Conservation (phyloP, 2,888 invertebrate genomes). For the Matsumyia berberina region DNA sequence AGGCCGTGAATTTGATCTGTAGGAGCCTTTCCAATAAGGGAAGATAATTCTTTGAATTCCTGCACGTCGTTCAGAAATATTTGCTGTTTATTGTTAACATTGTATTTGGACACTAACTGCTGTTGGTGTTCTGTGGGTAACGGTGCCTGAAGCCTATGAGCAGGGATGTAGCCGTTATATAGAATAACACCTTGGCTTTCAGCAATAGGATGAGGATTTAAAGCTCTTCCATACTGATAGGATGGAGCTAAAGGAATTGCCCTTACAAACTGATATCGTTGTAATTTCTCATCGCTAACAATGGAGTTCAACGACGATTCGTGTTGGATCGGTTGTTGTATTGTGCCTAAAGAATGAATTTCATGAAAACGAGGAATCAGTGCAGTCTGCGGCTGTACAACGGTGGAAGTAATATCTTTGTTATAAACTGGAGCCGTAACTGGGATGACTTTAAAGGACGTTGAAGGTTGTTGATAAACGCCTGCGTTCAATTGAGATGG, state of each 20-base stretch:
- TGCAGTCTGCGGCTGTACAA: too few relatives aligned
- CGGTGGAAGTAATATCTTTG: not conserved
- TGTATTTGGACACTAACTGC: not conserved
- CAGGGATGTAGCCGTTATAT: constrained; percentile 1
- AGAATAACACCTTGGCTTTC: not conserved
- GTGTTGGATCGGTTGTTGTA: constrained; percentile 2
- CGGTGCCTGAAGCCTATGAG: constrained; percentile 11
- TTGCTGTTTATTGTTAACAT: constrained; percentile 77
- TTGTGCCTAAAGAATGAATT: too few relatives aligned
- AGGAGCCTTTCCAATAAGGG: constrained; percentile 85
- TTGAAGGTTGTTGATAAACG: constrained; percentile 27
- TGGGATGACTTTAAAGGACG: constrained; percentile 20
- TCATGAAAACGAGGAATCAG: too few relatives aligned
- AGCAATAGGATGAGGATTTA: constrained; percentile 11
- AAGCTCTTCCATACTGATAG: constrained; percentile 15
- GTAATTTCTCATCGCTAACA: not conserved
- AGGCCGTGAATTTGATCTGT: constrained; percentile 85
- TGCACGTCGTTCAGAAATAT: constrained; percentile 79
- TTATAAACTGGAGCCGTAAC: not conserved
- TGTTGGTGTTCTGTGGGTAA: constrained; percentile 71
- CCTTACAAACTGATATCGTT: constrained; percentile 15
- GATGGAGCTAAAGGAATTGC: constrained; percentile 12
- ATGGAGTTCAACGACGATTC: constrained; percentile 4
- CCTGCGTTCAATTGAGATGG: constrained; percentile 71
- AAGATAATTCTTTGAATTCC: constrained; percentile 83